phyloP scores from a whole-genome alignment of 2,113 vertebrate genomes.

The Isurus oxyrinchus region DNA sequence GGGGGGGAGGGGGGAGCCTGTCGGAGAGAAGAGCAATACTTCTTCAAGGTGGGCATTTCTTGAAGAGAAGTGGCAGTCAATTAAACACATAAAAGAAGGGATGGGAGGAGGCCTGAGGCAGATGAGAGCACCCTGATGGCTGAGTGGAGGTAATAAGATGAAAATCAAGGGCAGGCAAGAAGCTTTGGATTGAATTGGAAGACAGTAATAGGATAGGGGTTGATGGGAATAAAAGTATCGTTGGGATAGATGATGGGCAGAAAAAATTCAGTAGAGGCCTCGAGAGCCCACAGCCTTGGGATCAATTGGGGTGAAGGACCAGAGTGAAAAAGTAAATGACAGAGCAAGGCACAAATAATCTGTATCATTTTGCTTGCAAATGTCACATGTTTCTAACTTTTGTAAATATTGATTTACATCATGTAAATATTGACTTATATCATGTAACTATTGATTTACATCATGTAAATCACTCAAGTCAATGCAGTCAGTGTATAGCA shows the following conservation, averaged over 20 bases:
- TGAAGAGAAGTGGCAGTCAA: no score
- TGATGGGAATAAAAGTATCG: not conserved
- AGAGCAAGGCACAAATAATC: no score
- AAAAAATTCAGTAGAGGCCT: not conserved
- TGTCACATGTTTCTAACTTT: not conserved
- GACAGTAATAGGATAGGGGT: not conserved
- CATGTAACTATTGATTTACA: not conserved
- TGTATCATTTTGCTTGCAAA: not conserved
- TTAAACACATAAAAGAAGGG: no score
- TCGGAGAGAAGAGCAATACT: no score
- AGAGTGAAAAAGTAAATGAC: not conserved
- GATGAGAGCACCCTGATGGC: not conserved
- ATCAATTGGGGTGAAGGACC: not conserved
- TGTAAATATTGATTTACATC: not conserved
- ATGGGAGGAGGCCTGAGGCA: not conserved
- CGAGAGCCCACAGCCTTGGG: not conserved
- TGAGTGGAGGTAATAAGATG: not conserved
- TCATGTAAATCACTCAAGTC: not conserved
- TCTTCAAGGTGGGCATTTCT: no score
- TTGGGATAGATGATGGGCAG: not conserved
- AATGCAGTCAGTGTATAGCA: not conserved
- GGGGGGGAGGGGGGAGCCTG: no score
- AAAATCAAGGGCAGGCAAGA: not conserved
- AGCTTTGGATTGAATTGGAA: not conserved
- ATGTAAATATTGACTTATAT: not conserved